Conservation (phyloP, 2,113 vertebrate genomes). For the Naja naja region DNA sequence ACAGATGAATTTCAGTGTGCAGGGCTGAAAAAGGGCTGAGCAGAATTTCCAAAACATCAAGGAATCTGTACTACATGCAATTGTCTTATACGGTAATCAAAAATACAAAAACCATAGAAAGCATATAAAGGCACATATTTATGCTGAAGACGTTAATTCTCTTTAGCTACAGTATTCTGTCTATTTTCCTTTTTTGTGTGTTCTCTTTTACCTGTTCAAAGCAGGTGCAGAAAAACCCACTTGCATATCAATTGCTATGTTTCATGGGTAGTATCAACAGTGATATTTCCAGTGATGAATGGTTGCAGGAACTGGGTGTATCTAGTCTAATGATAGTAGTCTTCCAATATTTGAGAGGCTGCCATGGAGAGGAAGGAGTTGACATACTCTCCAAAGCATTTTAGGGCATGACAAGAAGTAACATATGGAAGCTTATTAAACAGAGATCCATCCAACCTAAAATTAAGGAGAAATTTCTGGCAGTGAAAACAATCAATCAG, state of each 20-base stretch:
- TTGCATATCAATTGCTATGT: background rate
- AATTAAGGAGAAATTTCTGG: background rate
- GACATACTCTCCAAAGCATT: background rate
- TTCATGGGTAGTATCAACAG: background rate
- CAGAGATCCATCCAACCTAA: background rate
- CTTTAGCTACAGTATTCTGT: background rate
- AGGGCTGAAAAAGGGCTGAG: background rate
- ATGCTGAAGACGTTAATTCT: background rate
- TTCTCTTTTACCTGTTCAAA: background rate
- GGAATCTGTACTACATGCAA: background rate
- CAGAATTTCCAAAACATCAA: background rate
- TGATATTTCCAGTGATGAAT: background rate
- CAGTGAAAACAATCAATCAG: background rate
- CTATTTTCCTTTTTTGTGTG: background rate
- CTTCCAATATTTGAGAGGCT: background rate
- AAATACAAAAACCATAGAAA: background rate
- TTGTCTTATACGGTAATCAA: background rate
- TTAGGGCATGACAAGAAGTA: background rate
- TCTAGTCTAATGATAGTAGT: background rate
- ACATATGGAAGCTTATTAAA: background rate
- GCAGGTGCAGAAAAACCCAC: background rate
- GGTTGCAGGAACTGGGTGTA: background rate
- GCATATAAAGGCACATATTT: background rate
- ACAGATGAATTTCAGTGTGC: background rate
- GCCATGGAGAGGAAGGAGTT: background rate